These are phyloP conservation scores for Euwallacea similis DNA, from an alignment of 1,140 invertebrate species.

Conservation along the genomic window DNA sequence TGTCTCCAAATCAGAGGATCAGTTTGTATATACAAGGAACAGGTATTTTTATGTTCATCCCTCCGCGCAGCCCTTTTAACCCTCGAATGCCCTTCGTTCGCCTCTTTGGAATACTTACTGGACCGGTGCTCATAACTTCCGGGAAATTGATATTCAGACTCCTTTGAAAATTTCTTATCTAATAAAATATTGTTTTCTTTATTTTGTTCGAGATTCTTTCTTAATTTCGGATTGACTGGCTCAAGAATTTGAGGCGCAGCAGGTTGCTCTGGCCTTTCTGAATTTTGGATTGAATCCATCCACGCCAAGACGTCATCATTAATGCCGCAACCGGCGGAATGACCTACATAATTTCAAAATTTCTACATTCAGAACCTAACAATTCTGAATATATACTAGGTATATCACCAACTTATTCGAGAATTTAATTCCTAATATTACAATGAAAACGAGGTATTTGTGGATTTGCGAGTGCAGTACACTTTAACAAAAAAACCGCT, in stretches of 20 bases:
- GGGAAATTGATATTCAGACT: neutral
- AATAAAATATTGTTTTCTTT: constrained; percentile 22
- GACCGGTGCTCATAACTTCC: constrained; percentile 49
- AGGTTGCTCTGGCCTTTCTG: constrained; percentile 67
- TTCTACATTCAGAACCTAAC: neutral
- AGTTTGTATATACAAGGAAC: constrained; percentile 95
- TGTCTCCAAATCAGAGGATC: constrained; percentile 97
- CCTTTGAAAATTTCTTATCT: neutral
- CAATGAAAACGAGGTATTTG: no score
- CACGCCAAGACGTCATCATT: constrained; percentile 83
- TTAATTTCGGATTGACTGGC: constrained; percentile 11
- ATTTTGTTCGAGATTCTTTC: constrained; percentile 32
- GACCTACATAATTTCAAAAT: constrained; percentile 53
- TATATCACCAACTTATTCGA: no score
- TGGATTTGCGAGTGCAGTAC: no score
- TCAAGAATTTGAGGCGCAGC: constrained; percentile 40
- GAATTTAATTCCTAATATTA: no score
- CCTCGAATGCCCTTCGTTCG: constrained; percentile 60
- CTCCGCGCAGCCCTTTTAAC: constrained; percentile 46
- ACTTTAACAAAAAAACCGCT: no score
- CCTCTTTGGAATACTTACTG: constrained; percentile 68
- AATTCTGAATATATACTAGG: no score
- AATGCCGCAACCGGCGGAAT: constrained; percentile 82
- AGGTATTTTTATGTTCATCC: constrained; percentile 79
- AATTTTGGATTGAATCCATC: constrained; percentile 92